phyloP scores from a whole-genome alignment of 2,888 invertebrate species.

The Erpobdella octoculata region DNA sequence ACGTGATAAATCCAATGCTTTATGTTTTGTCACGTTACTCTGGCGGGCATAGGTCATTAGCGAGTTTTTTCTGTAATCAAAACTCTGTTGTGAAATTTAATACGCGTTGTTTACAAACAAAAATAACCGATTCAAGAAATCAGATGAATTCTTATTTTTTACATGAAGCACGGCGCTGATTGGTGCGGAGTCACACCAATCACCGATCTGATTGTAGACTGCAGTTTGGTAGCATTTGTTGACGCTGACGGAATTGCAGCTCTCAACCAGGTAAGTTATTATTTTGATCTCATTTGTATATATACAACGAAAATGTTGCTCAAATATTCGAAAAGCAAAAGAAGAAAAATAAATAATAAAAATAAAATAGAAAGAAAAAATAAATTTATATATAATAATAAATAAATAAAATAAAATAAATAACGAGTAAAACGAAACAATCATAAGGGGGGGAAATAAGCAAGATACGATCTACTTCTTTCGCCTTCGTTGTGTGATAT shows the following conservation, averaged over 20 bases:
- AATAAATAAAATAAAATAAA: no score
- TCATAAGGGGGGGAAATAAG: no score
- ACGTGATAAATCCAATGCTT: not conserved
- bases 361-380: no score
- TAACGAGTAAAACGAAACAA: no score
- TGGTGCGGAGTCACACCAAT: not conserved
- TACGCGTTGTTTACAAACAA: not conserved
- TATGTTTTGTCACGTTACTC: not conserved
- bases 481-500: no score
- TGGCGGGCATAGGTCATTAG: not conserved
- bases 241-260: conserved; percentile 23
- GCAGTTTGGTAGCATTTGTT: not conserved
- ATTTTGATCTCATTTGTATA: no score
- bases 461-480: no score
- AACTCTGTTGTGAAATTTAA: not conserved
- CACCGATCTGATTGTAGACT: conserved; percentile 25
- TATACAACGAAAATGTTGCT: no score
- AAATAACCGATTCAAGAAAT: no score
- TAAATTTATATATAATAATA: no score
- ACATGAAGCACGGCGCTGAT: not conserved
- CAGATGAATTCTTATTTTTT: not conserved
- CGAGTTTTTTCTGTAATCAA: not conserved
- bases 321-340: no score
- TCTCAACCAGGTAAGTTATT: conserved; percentile 19
- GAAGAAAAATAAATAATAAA: no score